Evolutionary conservation across 2,113 vertebrate species (phyloP).

Genomic region (Bufo bufo): DNA sequence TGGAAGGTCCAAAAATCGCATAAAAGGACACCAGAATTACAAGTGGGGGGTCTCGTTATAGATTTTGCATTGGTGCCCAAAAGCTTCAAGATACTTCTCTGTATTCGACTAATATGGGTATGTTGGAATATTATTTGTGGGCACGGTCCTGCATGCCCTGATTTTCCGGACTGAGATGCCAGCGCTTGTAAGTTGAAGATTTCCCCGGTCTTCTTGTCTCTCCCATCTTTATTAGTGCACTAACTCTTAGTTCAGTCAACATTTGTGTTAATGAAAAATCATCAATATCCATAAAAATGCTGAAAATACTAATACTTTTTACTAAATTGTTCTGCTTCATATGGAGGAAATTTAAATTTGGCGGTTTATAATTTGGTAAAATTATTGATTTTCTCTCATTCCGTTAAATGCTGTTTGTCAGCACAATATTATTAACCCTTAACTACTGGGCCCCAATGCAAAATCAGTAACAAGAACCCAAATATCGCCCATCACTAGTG

Average conservation of each 20-base stretch:
- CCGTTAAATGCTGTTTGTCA: background rate
- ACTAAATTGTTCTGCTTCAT: background rate
- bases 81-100: background rate
- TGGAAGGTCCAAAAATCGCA: background rate
- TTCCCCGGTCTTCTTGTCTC: background rate
- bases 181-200: background rate
- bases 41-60: background rate
- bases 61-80: background rate
- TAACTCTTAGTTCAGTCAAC: constrained; percentile 7
- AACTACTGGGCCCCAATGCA: background rate
- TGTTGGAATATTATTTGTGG: background rate
- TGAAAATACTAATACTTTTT: constrained; percentile 1
- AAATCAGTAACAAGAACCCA: background rate
- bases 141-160: background rate
- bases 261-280: constrained; percentile 1
- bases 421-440: background rate
- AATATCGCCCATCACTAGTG: background rate
- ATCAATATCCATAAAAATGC: constrained; percentile 16
- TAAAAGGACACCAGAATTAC: background rate
- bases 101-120: background rate
- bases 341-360: background rate
- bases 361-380: background rate
- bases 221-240: background rate
- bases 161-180: background rate
- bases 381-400: background rate